These are phyloP conservation scores for Alouatta palliata DNA, from an alignment of 2,113 vertebrate species.

Conservation along the genomic window DNA sequence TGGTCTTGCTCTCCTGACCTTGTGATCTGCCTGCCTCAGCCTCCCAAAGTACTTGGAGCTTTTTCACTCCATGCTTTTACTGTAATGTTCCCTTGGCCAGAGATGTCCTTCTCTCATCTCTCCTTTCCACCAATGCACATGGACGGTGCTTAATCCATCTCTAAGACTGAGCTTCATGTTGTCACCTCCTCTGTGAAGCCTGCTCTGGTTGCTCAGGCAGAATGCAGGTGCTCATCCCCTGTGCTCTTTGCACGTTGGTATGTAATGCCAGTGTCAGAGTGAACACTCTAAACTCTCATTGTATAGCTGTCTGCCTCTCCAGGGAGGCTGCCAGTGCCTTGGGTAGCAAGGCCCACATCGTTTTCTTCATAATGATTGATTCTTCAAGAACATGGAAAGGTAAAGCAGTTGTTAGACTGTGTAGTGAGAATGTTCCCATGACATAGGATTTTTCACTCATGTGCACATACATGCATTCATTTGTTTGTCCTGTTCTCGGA, in stretches of 20 bases:
- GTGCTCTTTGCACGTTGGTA: background rate
- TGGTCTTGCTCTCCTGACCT: no score
- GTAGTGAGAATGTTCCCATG: background rate
- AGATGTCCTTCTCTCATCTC: background rate
- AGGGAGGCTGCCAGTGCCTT: background rate
- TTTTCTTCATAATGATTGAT: background rate
- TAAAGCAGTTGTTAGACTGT: background rate
- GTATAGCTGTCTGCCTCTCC: no score
- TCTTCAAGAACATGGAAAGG: background rate
- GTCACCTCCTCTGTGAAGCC: background rate
- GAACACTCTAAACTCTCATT: accelerated
- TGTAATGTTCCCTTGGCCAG: background rate
- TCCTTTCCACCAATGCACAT: background rate
- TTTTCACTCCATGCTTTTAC: accelerated
- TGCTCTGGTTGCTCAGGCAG: background rate
- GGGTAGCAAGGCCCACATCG: accelerated
- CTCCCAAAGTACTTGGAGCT: background rate
- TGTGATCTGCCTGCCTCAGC: no score
- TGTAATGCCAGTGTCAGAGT: background rate
- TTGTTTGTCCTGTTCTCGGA: background rate
- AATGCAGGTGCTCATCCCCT: background rate
- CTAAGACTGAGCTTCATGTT: background rate
- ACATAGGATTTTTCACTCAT: background rate
- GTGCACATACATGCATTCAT: accelerated
- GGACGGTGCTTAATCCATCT: background rate